Conservation (phyloP, 1,140 invertebrate species). For the Pachyrhynchus sulphureomaculatus region DNA sequence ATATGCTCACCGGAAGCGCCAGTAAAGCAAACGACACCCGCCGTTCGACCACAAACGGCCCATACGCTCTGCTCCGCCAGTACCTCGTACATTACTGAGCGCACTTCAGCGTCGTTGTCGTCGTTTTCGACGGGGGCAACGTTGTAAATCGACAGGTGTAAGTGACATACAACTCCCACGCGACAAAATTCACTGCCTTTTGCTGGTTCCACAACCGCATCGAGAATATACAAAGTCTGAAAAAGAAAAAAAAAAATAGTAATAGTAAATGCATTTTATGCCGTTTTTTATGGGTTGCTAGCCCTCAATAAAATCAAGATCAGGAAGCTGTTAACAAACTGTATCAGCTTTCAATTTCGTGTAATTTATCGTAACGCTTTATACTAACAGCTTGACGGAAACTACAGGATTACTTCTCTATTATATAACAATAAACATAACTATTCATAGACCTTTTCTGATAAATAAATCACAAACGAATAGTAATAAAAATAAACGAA, state of each 20-base stretch:
- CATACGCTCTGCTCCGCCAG: conserved; percentile 87
- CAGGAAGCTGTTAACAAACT: too few relatives aligned
- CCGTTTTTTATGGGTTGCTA: too few relatives aligned
- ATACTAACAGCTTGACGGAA: too few relatives aligned
- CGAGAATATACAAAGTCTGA: conserved; percentile 80
- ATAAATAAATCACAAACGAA: too few relatives aligned
- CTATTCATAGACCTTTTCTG: too few relatives aligned
- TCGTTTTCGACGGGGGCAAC: conserved; percentile 36
- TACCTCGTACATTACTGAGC: conserved; percentile 90
- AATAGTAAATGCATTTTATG: background rate
- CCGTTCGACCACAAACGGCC: conserved; percentile 86
- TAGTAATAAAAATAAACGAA: too few relatives aligned
- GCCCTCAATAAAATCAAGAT: too few relatives aligned
- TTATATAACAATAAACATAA: too few relatives aligned
- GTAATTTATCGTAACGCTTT: too few relatives aligned
- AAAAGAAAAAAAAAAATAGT: conserved; percentile 39
- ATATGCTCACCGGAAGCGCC: conserved; percentile 17
- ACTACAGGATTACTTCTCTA: too few relatives aligned
- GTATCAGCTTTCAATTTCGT: too few relatives aligned
- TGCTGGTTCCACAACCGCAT: conserved; percentile 76
- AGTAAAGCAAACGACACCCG: conserved; percentile 76
- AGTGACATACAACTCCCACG: conserved; percentile 82
- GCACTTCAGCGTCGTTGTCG: conserved; percentile 12
- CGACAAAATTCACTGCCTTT: conserved; percentile 85
- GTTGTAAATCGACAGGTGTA: conserved; percentile 73